phyloP scores from a whole-genome alignment of 2,797 vertebrate genomes.

The Gambusia yucatana region DNA sequence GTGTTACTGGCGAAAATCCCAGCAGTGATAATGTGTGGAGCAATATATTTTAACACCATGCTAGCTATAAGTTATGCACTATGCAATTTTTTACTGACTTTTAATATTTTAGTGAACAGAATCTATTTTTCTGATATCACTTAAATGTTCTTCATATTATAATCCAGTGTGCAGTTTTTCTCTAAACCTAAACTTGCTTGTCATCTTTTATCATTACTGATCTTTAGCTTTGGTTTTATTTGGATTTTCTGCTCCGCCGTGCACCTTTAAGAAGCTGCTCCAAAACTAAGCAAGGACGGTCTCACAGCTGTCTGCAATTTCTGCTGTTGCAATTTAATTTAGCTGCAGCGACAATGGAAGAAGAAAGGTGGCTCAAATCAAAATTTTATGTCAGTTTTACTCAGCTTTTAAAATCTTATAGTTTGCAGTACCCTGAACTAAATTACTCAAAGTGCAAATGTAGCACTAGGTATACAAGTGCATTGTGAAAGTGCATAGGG shows the following conservation, averaged over 20 bases:
- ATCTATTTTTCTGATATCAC: neutral
- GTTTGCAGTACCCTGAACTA: neutral
- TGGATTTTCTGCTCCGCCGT: neutral
- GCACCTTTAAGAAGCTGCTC: neutral
- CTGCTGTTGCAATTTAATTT: neutral
- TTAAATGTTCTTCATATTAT: neutral
- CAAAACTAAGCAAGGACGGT: neutral
- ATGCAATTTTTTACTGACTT: neutral
- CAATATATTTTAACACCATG: neutral
- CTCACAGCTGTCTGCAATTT: neutral
- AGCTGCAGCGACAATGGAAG: neutral
- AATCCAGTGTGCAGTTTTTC: neutral
- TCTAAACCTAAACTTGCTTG: neutral
- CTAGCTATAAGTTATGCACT: neutral
- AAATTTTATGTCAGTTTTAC: neutral
- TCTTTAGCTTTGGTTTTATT: neutral
- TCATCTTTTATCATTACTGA: neutral
- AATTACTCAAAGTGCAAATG: neutral
- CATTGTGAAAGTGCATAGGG: neutral
- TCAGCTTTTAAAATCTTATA: neutral
- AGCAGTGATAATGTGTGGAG: constrained; percentile 11
- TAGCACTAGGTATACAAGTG: neutral
- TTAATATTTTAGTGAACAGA: neutral
- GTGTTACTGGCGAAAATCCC: neutral
- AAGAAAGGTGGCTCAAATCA: neutral